Percentiles rank a stretch among this genome's conserved stretches.
Conservation (phyloP, 2,113 vertebrate species). For the Dromas ardeola region DNA sequence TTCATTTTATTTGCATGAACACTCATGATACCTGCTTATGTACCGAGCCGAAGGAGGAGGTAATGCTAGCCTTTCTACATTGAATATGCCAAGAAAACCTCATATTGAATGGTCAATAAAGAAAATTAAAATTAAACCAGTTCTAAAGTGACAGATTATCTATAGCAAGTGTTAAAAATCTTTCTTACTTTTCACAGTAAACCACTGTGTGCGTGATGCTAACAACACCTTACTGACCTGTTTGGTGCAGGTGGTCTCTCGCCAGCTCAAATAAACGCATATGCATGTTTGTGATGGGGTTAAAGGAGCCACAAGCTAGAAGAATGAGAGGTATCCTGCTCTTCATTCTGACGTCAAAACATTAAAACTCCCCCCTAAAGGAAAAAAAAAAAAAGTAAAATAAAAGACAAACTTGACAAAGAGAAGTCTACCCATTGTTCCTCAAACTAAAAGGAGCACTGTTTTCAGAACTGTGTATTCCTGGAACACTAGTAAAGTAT, state of each 20-base stretch:
- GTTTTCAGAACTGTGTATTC: neutral
- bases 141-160: neutral
- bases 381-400: neutral
- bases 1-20: neutral
- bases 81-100: neutral
- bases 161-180: neutral
- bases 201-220: neutral
- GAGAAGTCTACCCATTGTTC: neutral
- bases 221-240: constrained; percentile 76
- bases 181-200: neutral
- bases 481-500: neutral
- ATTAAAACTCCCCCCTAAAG: constrained; percentile 28
- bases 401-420: neutral
- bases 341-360: constrained; percentile 72
- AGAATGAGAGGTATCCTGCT: constrained; percentile 84
- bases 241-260: constrained; percentile 88
- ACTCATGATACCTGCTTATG: neutral
- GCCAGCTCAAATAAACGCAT: constrained; percentile 92
- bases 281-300: constrained; percentile 94
- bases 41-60: neutral
- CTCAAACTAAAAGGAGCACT: neutral
- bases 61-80: neutral
- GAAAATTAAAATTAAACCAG: neutral
- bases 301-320: constrained; percentile 90
- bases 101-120: neutral